Conservation (phyloP, 2,797 vertebrate species). For the Rhinichthys osculus region DNA sequence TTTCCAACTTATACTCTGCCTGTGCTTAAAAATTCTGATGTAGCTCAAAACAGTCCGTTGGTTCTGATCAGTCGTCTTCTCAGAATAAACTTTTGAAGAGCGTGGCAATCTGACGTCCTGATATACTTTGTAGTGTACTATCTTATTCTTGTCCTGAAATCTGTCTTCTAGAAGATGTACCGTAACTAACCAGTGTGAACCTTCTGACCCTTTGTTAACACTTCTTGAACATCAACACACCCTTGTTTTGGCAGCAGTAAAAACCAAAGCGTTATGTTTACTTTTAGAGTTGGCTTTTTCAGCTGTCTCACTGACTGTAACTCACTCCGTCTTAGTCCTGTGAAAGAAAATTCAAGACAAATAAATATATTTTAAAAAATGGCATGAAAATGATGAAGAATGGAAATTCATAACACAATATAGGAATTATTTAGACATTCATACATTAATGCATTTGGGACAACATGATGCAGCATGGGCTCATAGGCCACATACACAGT, state of each 20-base stretch:
- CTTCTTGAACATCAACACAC: slow-evolving; percentile 92
- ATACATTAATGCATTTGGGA: background rate
- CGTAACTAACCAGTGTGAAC: slow-evolving; percentile 92
- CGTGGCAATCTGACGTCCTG: slow-evolving; percentile 78
- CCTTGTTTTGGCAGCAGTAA: slow-evolving; percentile 89
- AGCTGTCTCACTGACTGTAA: slow-evolving; percentile 89
- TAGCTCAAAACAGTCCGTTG: slow-evolving; percentile 73
- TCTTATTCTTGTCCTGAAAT: slow-evolving; percentile 74
- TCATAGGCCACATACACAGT: background rate
- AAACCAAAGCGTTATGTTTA: slow-evolving; percentile 87
- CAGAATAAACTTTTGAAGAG: slow-evolving; percentile 84
- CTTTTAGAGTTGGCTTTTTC: slow-evolving; percentile 94
- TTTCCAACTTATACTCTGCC: slow-evolving; percentile 65
- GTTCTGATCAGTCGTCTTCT: slow-evolving; percentile 84
- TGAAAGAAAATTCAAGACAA: slow-evolving; percentile 34
- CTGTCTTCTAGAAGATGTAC: slow-evolving; percentile 80
- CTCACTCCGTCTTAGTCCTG: slow-evolving; percentile 85
- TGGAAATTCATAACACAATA: background rate
- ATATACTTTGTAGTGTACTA: slow-evolving; percentile 75
- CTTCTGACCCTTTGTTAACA: slow-evolving; percentile 88
- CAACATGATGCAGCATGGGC: background rate
- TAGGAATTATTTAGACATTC: background rate
- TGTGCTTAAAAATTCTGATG: slow-evolving; percentile 79
- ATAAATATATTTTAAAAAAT: slow-evolving; percentile 7
- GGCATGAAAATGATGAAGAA: background rate